These are phyloP conservation scores for Cephalophus harveyi DNA, from an alignment of 2,113 vertebrate genomes.

Conservation along the genomic window DNA sequence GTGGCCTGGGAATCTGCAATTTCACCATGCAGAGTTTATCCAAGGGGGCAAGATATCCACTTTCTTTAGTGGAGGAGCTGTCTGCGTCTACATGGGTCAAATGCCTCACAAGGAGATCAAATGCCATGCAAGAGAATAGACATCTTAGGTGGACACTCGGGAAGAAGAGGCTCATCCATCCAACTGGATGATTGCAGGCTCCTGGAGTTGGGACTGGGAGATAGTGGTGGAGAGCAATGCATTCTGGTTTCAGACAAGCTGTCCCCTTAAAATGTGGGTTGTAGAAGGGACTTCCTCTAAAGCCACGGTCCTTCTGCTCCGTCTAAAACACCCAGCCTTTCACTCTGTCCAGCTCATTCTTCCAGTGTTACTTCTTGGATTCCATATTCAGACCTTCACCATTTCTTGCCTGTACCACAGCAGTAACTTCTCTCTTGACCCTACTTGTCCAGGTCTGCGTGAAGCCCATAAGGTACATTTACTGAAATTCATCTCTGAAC, in stretches of 20 bases:
- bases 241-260: neutral
- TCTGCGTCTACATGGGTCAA: neutral
- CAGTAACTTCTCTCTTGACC: neutral
- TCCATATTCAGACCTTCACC: neutral
- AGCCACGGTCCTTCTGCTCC: neutral
- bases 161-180: neutral
- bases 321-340: neutral
- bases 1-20: neutral
- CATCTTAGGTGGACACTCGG: neutral
- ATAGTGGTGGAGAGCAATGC: neutral
- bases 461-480: neutral
- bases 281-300: neutral
- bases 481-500: neutral
- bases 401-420: neutral
- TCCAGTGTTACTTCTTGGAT: neutral
- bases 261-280: neutral
- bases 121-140: neutral
- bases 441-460: neutral
- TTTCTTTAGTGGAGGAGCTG: neutral
- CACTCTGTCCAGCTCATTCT: neutral
- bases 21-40: neutral
- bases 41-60: neutral
- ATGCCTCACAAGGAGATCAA: neutral
- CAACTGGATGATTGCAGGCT: neutral
- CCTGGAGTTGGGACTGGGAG: neutral